Base-by-base conservation (phyloP, 2,888 invertebrate genomes). In the Drosophila siamana region DNA sequence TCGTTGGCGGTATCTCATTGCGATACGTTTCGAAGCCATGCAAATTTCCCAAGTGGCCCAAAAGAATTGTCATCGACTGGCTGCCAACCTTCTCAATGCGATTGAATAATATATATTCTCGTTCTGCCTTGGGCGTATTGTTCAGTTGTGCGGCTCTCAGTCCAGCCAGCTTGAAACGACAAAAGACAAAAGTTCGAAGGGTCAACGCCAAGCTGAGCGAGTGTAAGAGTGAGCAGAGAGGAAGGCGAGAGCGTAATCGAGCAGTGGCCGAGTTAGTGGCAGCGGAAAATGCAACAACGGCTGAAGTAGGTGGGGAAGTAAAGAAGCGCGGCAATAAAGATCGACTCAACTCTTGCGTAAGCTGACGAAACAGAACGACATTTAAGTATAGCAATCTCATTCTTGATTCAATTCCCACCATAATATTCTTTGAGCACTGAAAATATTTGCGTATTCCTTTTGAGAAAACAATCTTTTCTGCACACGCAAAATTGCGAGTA, bases 1-100 rank as follows among this genome's bases (percentile, higher is more conserved):
- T 97, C 44, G 95, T 95, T 36, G 96, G 94, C 91, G 96, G 96
- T 5, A 96, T 96, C 13, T 95, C 93, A 90, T 97, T 97, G 60
- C 96, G 95, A 89, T 96, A 78, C 0, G 86, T 52, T 0, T 8
- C n/a, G 26, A 83, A 91, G n/a, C 71, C 68, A 54, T 90, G 78
- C 1, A 76, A 47, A 1, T 28, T 6, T 4, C 88, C 94, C 50
- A 97, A 92, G 56, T 95, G 92, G 64, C 95, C 92, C 30, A 97
- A 92, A 8, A 97, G 93, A 89, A 95, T 95, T 95, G 97, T 97
- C 90, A 97, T 95, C 9, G 97, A 97, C 92, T 97, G 97, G 52
- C 96, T 96, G 68, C 97, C 97, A 24, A 97, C 97, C 93, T 97
- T 97, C n/a, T 97, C 97, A 55, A 97, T 96, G 19, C 97, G 94